Base-by-base conservation (phyloP, 2,113 vertebrate species). In the Poeciliopsis occidentalis region DNA sequence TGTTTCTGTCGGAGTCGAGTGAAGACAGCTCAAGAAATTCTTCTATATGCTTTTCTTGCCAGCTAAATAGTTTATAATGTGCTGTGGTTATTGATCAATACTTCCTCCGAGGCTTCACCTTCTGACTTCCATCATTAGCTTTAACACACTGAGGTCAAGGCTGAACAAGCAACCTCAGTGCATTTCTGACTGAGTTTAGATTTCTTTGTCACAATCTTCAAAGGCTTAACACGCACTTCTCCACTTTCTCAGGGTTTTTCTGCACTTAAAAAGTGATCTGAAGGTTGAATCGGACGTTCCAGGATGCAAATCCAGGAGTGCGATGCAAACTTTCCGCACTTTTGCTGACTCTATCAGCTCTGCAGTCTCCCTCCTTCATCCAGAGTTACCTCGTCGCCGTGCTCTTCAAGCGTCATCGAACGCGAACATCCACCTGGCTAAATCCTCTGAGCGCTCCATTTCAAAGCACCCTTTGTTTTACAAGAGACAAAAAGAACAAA, bases 401-500 rank as follows among this genome's bases (percentile, higher is more conserved):
- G 12, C 41, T 72, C 54, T 60, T 86, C 11, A 57, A 66, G 39
- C 30, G 64, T 68, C 63, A 44, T 54, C 69, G 72, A 74, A 81
- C 64, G 8, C 26, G 41, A 81, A 60, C 19, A 12, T 65, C 71
- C 8, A 7, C 57, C 37, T 47, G 71, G 71, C 75, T 19, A 19
- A 15, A 62, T 82, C 1, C 57, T 85, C 83, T 77, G 70, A 74
- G 81, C 44, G 0, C 67, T 82, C 32, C 1, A 41, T 83, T 87
- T 87, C 61, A 85, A 90, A 82, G 44, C 73, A 63, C 75, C 84
- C 81, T 78, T 67, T 57, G 51, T 57, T 57, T 57, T n/a, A 19
- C 19, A 19, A 47, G 13, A 44, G 41, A 44, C 19, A 47, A 47
- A 41, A 85, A 34, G 76, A 8, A 31, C 4, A 32, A 34, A 37